phyloP scores from a whole-genome alignment of 2,797 vertebrate species.

The Buceros bicornis region DNA sequence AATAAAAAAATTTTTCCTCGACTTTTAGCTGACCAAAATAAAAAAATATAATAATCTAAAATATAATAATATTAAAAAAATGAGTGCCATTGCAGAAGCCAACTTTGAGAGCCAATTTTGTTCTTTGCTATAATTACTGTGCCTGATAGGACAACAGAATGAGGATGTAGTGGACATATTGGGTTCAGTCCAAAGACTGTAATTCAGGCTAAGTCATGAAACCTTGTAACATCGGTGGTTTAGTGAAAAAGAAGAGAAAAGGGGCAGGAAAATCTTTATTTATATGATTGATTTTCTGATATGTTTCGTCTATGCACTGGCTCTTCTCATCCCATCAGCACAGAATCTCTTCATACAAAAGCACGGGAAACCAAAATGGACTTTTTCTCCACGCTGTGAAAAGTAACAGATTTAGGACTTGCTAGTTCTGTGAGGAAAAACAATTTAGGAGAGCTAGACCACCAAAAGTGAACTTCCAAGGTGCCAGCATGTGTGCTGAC shows the following conservation, averaged over 20 bases:
- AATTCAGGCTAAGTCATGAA: not conserved
- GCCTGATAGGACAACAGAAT: not conserved
- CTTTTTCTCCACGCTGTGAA: not conserved
- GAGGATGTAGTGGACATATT: not conserved
- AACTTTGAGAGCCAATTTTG: not conserved
- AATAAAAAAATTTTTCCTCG: fast-evolving
- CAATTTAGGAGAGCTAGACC: not conserved
- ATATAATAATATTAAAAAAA: not conserved
- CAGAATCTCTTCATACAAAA: not conserved
- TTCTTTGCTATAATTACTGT: not conserved
- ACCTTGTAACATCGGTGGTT: not conserved
- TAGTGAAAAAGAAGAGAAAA: not conserved
- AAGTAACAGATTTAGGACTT: not conserved
- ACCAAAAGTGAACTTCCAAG: not conserved
- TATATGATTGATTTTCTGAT: not conserved
- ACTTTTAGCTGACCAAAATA: not conserved
- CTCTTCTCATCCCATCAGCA: not conserved
- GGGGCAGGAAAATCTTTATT: not conserved
- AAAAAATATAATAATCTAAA: not conserved
- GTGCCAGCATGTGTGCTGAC: not conserved
- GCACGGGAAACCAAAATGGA: not conserved
- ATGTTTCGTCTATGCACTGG: not conserved
- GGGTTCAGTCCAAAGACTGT: not conserved
- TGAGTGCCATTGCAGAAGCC: not conserved
- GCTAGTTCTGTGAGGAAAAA: not conserved